Conservation (phyloP, 2,797 vertebrate genomes). For the Pseudocheirus occidentalis region DNA sequence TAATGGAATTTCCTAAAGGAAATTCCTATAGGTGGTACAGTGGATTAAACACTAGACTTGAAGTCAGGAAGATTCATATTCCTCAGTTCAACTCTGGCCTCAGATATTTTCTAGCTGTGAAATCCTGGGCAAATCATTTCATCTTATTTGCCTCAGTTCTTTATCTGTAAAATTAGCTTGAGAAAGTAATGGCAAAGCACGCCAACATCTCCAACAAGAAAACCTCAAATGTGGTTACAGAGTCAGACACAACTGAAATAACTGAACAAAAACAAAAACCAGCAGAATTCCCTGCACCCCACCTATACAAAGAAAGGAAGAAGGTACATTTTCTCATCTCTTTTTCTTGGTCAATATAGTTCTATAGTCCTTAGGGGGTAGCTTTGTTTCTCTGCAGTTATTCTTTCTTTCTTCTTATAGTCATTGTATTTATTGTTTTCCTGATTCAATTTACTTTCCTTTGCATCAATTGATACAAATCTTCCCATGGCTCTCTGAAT, state of each 20-base stretch:
- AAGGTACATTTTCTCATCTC: background rate
- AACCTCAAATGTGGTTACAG: background rate
- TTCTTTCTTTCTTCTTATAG: background rate
- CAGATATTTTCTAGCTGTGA: background rate
- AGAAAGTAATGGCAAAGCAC: background rate
- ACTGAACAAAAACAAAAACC: background rate
- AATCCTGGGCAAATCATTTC: background rate
- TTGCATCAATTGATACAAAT: background rate
- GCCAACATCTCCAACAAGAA: background rate
- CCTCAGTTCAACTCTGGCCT: background rate
- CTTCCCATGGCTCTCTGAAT: background rate
- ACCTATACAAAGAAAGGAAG: background rate
- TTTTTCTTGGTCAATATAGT: background rate
- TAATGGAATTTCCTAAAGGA: background rate
- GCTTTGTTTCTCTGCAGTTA: background rate
- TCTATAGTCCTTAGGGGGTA: background rate
- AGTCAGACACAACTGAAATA: background rate
- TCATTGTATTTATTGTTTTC: background rate
- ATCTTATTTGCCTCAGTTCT: background rate
- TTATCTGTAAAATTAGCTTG: background rate
- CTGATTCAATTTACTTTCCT: background rate
- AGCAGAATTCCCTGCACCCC: background rate
- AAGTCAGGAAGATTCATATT: background rate
- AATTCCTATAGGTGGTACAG: background rate
- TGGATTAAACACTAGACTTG: background rate